Evolutionary conservation across 2,113 vertebrate genomes (phyloP), one percentile per base, ranked within the genome.

Genomic region (Heloderma charlesbogerti): DNA sequence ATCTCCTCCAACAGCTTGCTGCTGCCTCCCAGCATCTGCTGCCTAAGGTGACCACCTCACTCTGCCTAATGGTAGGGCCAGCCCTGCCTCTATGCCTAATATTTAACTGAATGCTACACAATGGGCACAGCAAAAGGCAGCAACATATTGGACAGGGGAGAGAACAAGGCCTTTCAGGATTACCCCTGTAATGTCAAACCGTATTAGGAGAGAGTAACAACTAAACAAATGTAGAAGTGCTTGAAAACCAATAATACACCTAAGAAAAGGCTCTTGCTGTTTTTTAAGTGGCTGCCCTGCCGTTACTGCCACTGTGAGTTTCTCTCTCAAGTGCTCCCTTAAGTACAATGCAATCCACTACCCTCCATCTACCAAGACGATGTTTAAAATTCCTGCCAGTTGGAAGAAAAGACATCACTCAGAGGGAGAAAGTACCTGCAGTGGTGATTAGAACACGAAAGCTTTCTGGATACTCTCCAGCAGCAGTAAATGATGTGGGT

Each of bases 391-490:
- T 66, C 67, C 60, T 67, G 43, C 60, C 27, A 25, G 8, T 48
- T 79, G 57, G 57, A 88, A 88, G 57, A 79, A 88, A 79, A 79
- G 75, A 29, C 87, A 45, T 79, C 18, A 29, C 34, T 27, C 71
- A 22, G 40, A 22, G 29, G 40, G 57, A n/a, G 57, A 88, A 88
- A 34, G 57, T 31, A 75, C 75, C 40, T 79, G 74, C 75, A 12
- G 40, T 67, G 86, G 78, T 78, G 40, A 88, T 79, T 88, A 88
- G 74, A 88, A 79, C 60, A 4, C 37, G n/a, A 72, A 79, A 45
- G 71, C n/a, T 87, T 45, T 45, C 27, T 60, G 10, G 54, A 43
- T 43, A 77, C 51, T 10, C 72, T 63, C 54, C 37, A 48, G 77
- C 22, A 27, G 3, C 10, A 4, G 60, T 67, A 67, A 84, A 67